phyloP scores from a whole-genome alignment of 1,140 invertebrate species.

The Harpegnathos saltator region DNA sequence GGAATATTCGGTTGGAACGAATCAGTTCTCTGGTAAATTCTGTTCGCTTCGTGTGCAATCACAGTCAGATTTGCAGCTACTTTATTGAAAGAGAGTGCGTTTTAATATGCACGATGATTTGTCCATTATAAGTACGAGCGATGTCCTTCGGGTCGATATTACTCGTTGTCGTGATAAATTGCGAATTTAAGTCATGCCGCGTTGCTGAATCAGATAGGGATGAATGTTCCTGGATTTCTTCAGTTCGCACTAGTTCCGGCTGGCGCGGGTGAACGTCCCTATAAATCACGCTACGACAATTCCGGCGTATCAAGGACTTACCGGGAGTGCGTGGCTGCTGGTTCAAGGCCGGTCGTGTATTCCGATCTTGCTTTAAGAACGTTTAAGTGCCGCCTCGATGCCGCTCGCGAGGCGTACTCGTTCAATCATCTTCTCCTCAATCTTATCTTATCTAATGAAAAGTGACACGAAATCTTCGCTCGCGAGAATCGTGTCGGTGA shows the following conservation, averaged over 20 bases:
- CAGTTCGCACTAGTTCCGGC: conserved; percentile 30
- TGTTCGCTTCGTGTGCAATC: too few relatives aligned
- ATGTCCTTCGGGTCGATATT: conserved; percentile 5
- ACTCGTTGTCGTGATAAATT: background rate
- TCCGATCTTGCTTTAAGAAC: conserved; percentile 12
- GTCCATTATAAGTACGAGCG: background rate
- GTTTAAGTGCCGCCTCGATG: background rate
- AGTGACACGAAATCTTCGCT: background rate
- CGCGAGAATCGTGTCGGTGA: too few relatives aligned
- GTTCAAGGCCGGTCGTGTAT: conserved; percentile 54
- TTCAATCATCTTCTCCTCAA: too few relatives aligned
- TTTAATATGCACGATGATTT: background rate
- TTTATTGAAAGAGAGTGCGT: background rate
- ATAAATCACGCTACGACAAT: conserved; percentile 59
- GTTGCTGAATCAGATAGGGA: conserved; percentile 16
- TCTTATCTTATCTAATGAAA: background rate
- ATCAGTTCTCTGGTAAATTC: too few relatives aligned
- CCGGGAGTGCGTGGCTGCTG: background rate
- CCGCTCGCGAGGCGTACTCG: background rate
- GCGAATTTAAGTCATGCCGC: background rate
- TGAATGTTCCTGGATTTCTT: conserved; percentile 25
- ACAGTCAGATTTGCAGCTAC: too few relatives aligned
- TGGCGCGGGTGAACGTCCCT: conserved; percentile 51
- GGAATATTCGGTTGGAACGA: too few relatives aligned
- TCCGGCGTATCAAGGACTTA: conserved; percentile 66